Evolutionary conservation across 2,113 vertebrate genomes (phyloP).

Genomic region (Hiodon alosoides): DNA sequence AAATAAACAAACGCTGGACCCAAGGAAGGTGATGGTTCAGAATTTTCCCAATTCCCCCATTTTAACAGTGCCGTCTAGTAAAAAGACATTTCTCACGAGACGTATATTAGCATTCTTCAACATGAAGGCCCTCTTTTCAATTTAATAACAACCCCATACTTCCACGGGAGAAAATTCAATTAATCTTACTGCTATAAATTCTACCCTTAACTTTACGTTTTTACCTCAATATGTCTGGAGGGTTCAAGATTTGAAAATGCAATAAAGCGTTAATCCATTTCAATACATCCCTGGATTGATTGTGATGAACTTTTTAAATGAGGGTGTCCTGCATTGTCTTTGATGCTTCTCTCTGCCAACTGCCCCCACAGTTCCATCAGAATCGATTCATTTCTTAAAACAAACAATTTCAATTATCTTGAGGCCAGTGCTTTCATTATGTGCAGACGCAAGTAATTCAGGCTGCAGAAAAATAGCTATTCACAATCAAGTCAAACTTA

Average conservation of each 20-base stretch:
- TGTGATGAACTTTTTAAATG: slow-evolving; percentile 17
- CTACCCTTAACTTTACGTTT: not conserved
- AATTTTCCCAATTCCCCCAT: not conserved
- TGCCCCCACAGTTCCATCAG: not conserved
- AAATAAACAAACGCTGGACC: too few relatives aligned
- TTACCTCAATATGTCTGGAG: slow-evolving; percentile 9
- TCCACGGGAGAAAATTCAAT: slow-evolving; percentile 20
- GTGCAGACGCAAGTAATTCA: too few relatives aligned
- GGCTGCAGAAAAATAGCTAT: too few relatives aligned
- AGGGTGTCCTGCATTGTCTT: not conserved
- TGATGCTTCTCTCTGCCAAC: not conserved
- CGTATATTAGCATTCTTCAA: slow-evolving; percentile 11
- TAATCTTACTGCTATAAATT: slow-evolving; percentile 8
- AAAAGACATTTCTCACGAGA: slow-evolving; percentile 14
- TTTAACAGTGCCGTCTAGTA: not conserved
- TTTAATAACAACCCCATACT: slow-evolving; percentile 20
- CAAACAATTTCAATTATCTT: slow-evolving; percentile 1
- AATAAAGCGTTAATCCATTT: slow-evolving; percentile 16
- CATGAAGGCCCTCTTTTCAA: slow-evolving; percentile 5
- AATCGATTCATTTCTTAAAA: not conserved
- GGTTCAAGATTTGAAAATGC: slow-evolving; percentile 17
- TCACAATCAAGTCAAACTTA: too few relatives aligned
- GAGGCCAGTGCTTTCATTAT: not conserved
- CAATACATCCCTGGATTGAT: slow-evolving; percentile 19
- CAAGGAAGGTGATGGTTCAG: not conserved